Base-by-base conservation (phyloP, 2,888 invertebrate species). In the Luffia ferchaultella region DNA sequence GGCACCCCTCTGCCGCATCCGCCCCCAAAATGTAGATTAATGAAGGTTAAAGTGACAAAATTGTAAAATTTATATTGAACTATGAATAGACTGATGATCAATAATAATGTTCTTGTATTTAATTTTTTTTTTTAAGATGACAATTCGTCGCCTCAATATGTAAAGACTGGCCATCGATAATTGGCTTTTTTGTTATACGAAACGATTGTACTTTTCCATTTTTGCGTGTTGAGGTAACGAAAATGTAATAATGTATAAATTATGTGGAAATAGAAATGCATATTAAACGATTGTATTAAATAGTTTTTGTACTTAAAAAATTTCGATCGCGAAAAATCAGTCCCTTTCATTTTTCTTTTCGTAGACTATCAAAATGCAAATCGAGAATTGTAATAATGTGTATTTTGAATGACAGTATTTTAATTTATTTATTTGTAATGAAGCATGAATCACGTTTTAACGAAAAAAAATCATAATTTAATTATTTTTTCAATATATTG, bases 1-100 rank as follows among this genome's bases (percentile, higher is more conserved):
- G 64, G 68, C 64, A 61, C 58, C 64, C 77, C 80, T 72, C 79
- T 78, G 82, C 78, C 76, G 82, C 76, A 82, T 80, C 60, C 73
- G 72, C 63, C 72, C 76, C 62, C 60, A 60, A 63, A 59, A n/a
- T 59, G 63, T 77, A 78, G 74, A 69, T 62, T 73, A 71, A 65
- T 65, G 18, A 71, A 68, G 73, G 73, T 76, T 70, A 73, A 76
- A 77, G 77, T 75, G 76, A 79, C 80, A 79, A 80, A 80, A 82
- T 78, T 76, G 75, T 76, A 76, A 78, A 78, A 76, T 70, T 68
- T 76, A 78, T 83, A 82, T 76, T 72, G 72, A 73, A 72, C 70
- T 76, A 76, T 77, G 77, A 79, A 83, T 80, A 83, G 83, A 83
- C 83, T 83, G 83, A 83, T 79, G 75, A 74, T 79, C 76, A 79